phyloP scores from a whole-genome alignment of 2,113 vertebrate species.

The Orcinus orca region DNA sequence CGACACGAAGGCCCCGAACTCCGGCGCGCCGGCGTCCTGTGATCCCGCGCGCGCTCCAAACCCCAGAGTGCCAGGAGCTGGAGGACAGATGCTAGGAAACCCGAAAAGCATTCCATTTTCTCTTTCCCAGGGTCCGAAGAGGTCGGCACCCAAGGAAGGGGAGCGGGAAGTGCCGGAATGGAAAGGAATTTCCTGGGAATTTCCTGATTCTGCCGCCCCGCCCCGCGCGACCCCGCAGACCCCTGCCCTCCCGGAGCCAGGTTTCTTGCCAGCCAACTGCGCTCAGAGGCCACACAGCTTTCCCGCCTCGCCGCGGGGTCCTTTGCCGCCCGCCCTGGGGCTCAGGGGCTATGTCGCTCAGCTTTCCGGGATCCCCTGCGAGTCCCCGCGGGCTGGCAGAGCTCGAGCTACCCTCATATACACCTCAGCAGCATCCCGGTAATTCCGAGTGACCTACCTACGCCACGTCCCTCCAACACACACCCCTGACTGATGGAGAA shows the following conservation, averaged over 20 bases:
- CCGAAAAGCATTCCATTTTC: neutral
- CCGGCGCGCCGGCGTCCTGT: neutral
- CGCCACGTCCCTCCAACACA: neutral
- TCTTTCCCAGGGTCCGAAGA: neutral
- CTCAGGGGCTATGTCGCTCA: rapidly evolving
- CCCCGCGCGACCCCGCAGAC: neutral
- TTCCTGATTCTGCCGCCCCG: conserved; percentile 47
- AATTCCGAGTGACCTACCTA: neutral
- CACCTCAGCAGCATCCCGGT: neutral
- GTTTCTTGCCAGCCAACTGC: neutral
- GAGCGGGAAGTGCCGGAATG: conserved; percentile 16
- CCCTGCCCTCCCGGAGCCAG: neutral
- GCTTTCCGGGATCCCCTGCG: neutral
- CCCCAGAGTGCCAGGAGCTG: neutral
- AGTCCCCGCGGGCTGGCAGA: neutral
- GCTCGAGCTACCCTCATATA: neutral
- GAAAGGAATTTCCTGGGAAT: conserved; percentile 74
- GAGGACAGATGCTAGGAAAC: neutral
- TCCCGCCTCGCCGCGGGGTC: neutral
- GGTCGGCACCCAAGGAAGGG: neutral
- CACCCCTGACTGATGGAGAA: neutral
- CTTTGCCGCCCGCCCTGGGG: neutral
- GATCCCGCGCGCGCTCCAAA: neutral
- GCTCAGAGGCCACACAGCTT: neutral
- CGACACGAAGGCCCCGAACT: conserved; percentile 12